Base-by-base conservation (phyloP, 2,113 vertebrate genomes). In the Patagioenas fasciata region DNA sequence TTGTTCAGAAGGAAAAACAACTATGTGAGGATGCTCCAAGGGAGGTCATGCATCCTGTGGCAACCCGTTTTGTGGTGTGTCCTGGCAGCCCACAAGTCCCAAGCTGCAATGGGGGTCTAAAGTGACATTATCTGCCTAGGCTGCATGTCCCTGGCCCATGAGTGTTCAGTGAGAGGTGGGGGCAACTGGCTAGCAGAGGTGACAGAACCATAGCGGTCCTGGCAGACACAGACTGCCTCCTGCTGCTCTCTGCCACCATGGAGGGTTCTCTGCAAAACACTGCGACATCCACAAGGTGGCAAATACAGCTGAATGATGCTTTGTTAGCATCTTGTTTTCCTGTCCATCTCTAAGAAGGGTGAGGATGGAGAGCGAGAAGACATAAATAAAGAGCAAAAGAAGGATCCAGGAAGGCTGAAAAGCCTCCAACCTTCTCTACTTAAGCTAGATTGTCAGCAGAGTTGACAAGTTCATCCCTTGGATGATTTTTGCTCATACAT, bases 271-370 rank as follows among this genome's bases (percentile, higher is more conserved):
- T 89, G 88, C 57, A 94, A 83, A 94, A 83, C 0, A 0, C 71
- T 85, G 50, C 0, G 8, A 78, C 70, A 91, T 92, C 88, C 90
- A 90, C 82, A 64, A 90, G 86, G 80, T 92, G 72, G 80, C 80
- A 95, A 95, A 86, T 95, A 71, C 56, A 88, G 73, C 44, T 61
- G 89, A 72, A 79, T 44, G 34, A 83, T 28, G 14, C 29, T 58
- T 54, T 54, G 11, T 38, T 66, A 47, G 7, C 11, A 25, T 80
- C 44, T 28, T 23, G 2, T 67, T 88, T 93, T 84, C 31, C 75
- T 31, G 11, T 29, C 42, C 1, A 3, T 13, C 50, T 70, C 36
- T 64, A 25, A 3, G 11, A 57, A 81, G 32, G 28, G 31, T 73
- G 62, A 93, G 15, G 58, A 84, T 58, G 48, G 92, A 61, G 54